Percentiles rank a stretch among this genome's conserved stretches.
phyloP scores from a whole-genome alignment of 2,888 invertebrate species.

The Orthosia cruda region DNA sequence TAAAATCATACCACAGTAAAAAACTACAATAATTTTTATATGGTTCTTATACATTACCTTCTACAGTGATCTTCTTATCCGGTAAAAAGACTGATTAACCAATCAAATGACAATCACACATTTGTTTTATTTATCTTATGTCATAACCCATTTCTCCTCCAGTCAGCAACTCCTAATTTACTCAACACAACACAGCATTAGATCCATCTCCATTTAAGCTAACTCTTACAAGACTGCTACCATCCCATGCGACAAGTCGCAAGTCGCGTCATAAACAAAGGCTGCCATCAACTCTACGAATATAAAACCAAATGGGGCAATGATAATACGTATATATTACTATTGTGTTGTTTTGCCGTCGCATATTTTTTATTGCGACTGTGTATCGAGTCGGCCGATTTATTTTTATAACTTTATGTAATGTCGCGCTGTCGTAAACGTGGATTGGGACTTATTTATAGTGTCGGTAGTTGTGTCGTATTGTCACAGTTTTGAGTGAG shows the following conservation, averaged over 20 bases:
- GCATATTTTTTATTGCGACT: slow-evolving; percentile 75
- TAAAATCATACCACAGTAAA: neutral
- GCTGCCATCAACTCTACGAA: slow-evolving; percentile 77
- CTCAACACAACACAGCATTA: slow-evolving; percentile 28
- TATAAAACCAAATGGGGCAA: slow-evolving; percentile 88
- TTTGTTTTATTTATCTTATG: neutral
- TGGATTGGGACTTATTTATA: slow-evolving; percentile 65
- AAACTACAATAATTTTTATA: neutral
- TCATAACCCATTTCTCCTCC: neutral
- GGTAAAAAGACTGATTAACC: neutral
- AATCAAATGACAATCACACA: neutral
- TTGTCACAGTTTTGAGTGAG: slow-evolving; percentile 49
- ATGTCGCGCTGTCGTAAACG: slow-evolving; percentile 66
- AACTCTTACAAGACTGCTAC: slow-evolving; percentile 20
- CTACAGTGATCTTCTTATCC: neutral
- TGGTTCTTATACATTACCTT: no score
- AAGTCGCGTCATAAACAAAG: slow-evolving; percentile 63
- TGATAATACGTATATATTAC: slow-evolving; percentile 83
- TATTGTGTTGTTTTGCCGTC: slow-evolving; percentile 82
- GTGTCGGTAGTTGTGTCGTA: slow-evolving; percentile 57
- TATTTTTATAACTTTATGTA: slow-evolving; percentile 73
- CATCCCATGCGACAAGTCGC: slow-evolving; percentile 49
- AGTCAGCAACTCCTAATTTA: slow-evolving; percentile 24
- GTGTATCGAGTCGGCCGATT: slow-evolving; percentile 75
- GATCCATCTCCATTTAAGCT: slow-evolving; percentile 30